Percentiles rank a stretch among this genome's conserved stretches.
These are phyloP conservation scores for Odontomachus brunneus DNA, from an alignment of 1,140 invertebrate genomes.

Conservation along the genomic window DNA sequence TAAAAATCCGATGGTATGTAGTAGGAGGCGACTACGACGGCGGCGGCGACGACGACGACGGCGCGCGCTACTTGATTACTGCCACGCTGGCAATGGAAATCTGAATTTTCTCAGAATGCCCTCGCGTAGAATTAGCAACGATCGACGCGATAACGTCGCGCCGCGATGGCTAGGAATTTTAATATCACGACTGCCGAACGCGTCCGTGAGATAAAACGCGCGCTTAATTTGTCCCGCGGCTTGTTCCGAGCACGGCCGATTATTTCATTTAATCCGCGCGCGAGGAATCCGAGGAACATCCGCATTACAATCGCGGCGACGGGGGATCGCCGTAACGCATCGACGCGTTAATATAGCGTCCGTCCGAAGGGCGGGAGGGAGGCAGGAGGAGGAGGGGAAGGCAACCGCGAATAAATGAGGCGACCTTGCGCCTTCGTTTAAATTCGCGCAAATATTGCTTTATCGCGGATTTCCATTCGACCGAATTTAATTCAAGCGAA, in stretches of 20 bases:
- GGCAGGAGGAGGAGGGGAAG: too few species aligned
- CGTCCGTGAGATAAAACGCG: conserved; percentile 23
- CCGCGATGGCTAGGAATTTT: conserved; percentile 52
- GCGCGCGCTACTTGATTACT: conserved; percentile 51
- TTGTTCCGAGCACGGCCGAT: conserved; percentile 16
- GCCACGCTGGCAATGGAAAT: conserved; percentile 46
- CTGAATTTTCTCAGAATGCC: conserved; percentile 54
- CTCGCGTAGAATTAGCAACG: conserved; percentile 48
- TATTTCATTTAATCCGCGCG: conserved; percentile 34
- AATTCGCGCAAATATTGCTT: conserved; percentile 8
- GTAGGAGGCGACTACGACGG: too few species aligned
- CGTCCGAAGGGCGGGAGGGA: too few species aligned
- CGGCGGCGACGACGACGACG: too few species aligned
- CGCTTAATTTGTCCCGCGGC: conserved; percentile 36
- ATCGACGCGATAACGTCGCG: conserved; percentile 43
- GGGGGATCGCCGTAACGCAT: conserved; percentile 5
- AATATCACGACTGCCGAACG: conserved; percentile 50
- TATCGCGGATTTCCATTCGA: conserved; percentile 29
- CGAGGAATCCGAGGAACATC: conserved; percentile 25
- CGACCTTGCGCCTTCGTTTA: conserved; percentile 15
- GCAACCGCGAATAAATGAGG: conserved; percentile 2
- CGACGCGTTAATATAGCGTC: conserved; percentile 21
- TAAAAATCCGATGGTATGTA: conserved; percentile 56
- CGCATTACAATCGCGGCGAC: conserved; percentile 18
- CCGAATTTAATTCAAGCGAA: too few species aligned